These are phyloP conservation scores for Zygaena filipendulae DNA, from an alignment of 2,888 invertebrate species.

Conservation along the genomic window DNA sequence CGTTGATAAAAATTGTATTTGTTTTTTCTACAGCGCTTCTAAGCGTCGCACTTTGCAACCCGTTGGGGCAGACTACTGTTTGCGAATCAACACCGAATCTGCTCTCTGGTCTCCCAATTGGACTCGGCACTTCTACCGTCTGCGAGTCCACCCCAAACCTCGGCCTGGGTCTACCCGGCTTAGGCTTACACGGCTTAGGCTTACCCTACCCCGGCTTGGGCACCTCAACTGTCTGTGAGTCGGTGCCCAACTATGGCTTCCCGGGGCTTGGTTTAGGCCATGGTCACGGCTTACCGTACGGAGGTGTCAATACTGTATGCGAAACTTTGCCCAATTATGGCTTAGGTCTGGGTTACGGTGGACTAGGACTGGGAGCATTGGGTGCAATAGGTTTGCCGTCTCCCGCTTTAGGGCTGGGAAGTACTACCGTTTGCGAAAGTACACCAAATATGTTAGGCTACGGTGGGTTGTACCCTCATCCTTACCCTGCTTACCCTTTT, in stretches of 20 bases:
- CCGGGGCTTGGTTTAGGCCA: conserved; percentile 6
- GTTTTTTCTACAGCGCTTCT: conserved; percentile 27
- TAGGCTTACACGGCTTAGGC: conserved; percentile 6
- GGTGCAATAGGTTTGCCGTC: conserved; percentile 9
- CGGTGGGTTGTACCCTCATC: conserved; percentile 3
- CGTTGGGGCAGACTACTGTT: conserved; percentile 26
- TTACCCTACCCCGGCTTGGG: conserved; percentile 6
- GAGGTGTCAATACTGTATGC: conserved; percentile 8
- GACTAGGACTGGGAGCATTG: conserved; percentile 5
- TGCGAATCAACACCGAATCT: conserved; percentile 25
- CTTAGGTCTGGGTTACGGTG: conserved; percentile 5
- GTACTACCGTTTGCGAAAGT: conserved; percentile 17
- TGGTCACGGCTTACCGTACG: conserved; percentile 10
- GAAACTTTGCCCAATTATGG: conserved; percentile 11
- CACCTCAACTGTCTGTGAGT: conserved; percentile 19
- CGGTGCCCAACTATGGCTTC: conserved; percentile 3
- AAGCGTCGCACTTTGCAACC: conserved; percentile 28
- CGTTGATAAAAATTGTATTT: background rate
- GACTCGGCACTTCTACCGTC: conserved; percentile 15
- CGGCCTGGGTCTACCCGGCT: conserved; percentile 12
- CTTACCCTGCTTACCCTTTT: background rate
- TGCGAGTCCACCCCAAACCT: conserved; percentile 16
- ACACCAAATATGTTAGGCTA: conserved; percentile 12
- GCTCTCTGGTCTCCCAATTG: conserved; percentile 6
- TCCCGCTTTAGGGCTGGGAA: conserved; percentile 11